A percentile compares a stretch with the other conserved stretches of the same genome.
Conservation (phyloP, 2,113 vertebrate genomes). For the Hemibagrus wyckioides region DNA sequence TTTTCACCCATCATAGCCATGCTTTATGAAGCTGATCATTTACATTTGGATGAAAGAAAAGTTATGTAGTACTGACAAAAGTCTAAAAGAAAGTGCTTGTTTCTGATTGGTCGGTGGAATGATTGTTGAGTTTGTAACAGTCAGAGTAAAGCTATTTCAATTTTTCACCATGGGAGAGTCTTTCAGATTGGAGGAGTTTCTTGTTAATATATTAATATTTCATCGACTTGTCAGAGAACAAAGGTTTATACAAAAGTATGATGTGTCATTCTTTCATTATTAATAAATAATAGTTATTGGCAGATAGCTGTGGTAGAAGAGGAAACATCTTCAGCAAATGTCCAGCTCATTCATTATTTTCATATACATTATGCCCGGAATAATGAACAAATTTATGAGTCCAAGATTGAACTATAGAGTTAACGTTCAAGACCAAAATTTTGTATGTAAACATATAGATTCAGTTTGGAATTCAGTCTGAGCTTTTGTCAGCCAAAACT, state of each 20-base stretch:
- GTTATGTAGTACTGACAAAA: background rate
- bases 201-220: background rate
- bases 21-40: slow-evolving; percentile 2
- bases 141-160: background rate
- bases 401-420: background rate
- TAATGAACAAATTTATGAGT: background rate
- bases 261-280: no score
- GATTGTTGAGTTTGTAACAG: background rate
- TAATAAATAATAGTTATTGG: no score
- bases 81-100: background rate
- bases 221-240: background rate
- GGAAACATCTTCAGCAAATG: background rate
- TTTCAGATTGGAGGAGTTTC: background rate
- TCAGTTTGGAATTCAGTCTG: background rate
- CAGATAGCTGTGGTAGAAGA: background rate
- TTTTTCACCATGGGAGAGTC: background rate
- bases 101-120: background rate
- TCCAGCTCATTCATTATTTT: background rate
- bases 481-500: slow-evolving; percentile 5
- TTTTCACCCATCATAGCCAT: background rate
- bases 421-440: no score
- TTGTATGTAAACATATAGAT: background rate
- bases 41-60: background rate
- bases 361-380: background rate
- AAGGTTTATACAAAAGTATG: background rate